Evolutionary conservation across 2,797 vertebrate genomes (phyloP).

Genomic region (Sus cebifrons): DNA sequence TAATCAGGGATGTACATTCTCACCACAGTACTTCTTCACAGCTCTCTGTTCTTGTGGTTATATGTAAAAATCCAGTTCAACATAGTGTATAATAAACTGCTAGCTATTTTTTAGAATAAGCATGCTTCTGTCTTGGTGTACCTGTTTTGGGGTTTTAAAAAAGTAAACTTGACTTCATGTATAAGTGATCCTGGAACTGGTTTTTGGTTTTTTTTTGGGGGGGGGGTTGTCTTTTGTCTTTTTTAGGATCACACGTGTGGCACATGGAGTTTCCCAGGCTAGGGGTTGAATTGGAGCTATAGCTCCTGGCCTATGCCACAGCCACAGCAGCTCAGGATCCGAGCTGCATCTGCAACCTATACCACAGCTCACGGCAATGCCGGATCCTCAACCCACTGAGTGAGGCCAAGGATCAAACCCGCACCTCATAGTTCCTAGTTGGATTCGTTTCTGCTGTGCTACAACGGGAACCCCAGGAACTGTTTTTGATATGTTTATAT

Average conservation of each 20-base stretch:
- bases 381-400: no score
- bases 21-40: slow-evolving; percentile 22
- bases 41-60: slow-evolving; percentile 29
- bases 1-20: neutral
- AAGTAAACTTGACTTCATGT: slow-evolving; percentile 37
- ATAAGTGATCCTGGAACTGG: slow-evolving; percentile 29
- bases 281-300: no score
- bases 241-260: no score
- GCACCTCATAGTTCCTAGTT: no score
- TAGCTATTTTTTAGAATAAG: slow-evolving; percentile 17
- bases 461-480: neutral
- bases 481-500: slow-evolving; percentile 26
- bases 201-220: neutral
- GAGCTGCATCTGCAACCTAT: no score
- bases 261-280: no score
- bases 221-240: no score
- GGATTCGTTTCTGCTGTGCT: no score
- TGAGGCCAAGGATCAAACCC: no score
- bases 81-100: slow-evolving; percentile 13
- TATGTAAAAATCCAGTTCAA: slow-evolving; percentile 43
- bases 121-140: slow-evolving; percentile 22
- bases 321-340: no score
- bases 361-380: no score
- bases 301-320: no score
- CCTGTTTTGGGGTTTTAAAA: neutral